Evolutionary conservation across 2,797 vertebrate genomes (phyloP).

Genomic region (Crax fasciolata): DNA sequence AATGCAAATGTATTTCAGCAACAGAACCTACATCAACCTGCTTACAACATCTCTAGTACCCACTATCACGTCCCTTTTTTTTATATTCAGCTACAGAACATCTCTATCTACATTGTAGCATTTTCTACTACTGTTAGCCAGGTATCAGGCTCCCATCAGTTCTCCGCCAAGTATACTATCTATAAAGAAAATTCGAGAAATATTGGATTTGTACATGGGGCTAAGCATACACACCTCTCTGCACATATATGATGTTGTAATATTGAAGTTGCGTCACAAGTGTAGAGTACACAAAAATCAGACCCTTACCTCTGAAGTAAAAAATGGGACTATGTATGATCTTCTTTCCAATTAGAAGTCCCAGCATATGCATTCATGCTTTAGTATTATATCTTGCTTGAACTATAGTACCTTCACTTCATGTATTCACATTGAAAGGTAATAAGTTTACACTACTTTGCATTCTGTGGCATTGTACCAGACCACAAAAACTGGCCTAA

Average conservation of each 20-base stretch:
- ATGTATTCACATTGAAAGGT: not conserved
- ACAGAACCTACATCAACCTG: not conserved
- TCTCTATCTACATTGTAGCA: not conserved
- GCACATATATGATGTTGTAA: not conserved
- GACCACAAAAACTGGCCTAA: not conserved
- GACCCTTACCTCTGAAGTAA: not conserved
- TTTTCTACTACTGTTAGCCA: not conserved
- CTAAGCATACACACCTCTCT: not conserved
- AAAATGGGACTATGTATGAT: not conserved
- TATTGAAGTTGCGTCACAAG: fast-evolving
- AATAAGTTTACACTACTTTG: not conserved
- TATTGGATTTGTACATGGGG: not conserved
- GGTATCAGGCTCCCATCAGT: not conserved
- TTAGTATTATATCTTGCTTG: not conserved
- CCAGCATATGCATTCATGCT: not conserved
- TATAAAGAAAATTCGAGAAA: not conserved
- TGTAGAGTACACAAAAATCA: not conserved
- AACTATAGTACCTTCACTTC: not conserved
- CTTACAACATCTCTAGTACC: not conserved
- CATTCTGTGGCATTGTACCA: not conserved
- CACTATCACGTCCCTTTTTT: not conserved
- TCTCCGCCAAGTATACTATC: not conserved
- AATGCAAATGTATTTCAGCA: slow-evolving; percentile 10
- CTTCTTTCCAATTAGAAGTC: not conserved
- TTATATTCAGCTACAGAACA: not conserved